These are phyloP conservation scores for Enteromius viviparus DNA, from an alignment of 2,797 vertebrate species.

Conservation along the genomic window DNA sequence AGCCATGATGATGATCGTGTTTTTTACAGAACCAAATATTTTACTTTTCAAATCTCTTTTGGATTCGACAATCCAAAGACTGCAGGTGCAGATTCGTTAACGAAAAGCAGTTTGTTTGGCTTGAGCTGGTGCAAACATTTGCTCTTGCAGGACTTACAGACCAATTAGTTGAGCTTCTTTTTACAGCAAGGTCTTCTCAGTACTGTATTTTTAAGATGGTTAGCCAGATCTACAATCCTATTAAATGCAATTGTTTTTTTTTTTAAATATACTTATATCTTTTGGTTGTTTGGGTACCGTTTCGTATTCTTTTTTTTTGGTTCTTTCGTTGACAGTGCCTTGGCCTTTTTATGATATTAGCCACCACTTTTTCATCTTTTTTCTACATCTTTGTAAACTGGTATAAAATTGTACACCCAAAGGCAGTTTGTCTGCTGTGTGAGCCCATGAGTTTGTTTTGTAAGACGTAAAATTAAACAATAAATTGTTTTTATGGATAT, in stretches of 20 bases:
- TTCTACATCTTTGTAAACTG: conserved; percentile 77
- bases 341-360: conserved; percentile 74
- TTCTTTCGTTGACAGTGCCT: conserved; percentile 78
- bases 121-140: conserved; percentile 31
- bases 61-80: neutral
- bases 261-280: conserved; percentile 46
- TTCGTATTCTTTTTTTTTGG: conserved; percentile 42
- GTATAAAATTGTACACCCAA: conserved; percentile 47
- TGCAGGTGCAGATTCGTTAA: neutral
- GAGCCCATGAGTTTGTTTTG: conserved; percentile 67
- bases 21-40: conserved; percentile 25
- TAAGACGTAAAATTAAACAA: conserved; percentile 65
- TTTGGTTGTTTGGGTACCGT: conserved; percentile 40
- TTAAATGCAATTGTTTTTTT: conserved; percentile 61
- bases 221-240: conserved; percentile 60
- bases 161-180: conserved; percentile 38
- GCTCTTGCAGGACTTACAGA: neutral
- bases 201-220: conserved; percentile 75
- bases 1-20: conserved; percentile 5
- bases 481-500: conserved; percentile 73
- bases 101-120: neutral
- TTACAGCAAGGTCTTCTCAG: conserved; percentile 68
- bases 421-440: conserved; percentile 72
- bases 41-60: neutral
- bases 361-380: conserved; percentile 66